A percentile compares a stretch with the other conserved stretches of the same genome.
These are phyloP conservation scores for Lochmaea crataegi DNA, from an alignment of 2,888 invertebrate genomes.

Conservation along the genomic window DNA sequence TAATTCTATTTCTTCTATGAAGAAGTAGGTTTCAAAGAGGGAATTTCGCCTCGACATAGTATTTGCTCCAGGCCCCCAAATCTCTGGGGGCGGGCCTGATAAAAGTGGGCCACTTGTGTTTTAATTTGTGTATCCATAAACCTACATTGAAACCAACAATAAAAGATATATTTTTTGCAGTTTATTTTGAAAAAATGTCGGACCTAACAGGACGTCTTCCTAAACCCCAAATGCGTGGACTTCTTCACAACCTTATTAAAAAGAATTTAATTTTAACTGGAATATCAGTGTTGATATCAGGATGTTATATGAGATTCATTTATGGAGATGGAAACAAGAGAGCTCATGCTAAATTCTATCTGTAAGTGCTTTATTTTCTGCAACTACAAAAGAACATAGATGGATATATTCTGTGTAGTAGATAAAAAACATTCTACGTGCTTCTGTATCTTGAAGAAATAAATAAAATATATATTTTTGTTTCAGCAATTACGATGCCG, in stretches of 20 bases:
- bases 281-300: conserved; percentile 55
- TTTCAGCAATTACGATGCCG: conserved; percentile 75
- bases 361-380: conserved; percentile 67
- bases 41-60: too few species aligned
- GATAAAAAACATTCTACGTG: too few species aligned
- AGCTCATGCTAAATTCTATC: conserved; percentile 80
- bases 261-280: conserved; percentile 64
- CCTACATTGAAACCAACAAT: too few species aligned
- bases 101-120: too few species aligned
- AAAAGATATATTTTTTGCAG: background rate
- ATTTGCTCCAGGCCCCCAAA: too few species aligned
- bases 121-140: too few species aligned
- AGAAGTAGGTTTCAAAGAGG: too few species aligned
- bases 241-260: conserved; percentile 74
- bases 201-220: conserved; percentile 35
- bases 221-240: conserved; percentile 71
- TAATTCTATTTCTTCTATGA: too few species aligned
- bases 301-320: conserved; percentile 65
- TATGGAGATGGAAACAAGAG: conserved; percentile 69
- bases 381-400: too few species aligned
- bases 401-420: too few species aligned
- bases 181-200: conserved; percentile 36
- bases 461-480: background rate
- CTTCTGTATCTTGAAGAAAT: background rate
- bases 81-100: too few species aligned